Percentiles rank a stretch among this genome's conserved stretches.
phyloP scores from a whole-genome alignment of 2,888 invertebrate genomes.

The Poecilobothrus nobilitatus region DNA sequence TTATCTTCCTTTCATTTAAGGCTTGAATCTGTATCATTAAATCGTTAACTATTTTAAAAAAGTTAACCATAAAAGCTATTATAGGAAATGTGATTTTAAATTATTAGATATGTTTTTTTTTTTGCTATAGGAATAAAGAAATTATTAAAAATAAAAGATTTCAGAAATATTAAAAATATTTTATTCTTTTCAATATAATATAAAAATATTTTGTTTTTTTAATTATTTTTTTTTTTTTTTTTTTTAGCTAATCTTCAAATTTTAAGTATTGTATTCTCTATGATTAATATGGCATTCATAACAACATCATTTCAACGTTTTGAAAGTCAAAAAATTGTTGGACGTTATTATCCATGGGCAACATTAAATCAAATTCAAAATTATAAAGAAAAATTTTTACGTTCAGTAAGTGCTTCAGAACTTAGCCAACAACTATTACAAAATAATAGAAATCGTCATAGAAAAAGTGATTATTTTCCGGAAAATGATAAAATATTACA shows the following conservation, averaged over 20 bases:
- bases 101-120: no score
- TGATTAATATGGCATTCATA: constrained; percentile 60
- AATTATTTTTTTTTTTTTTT: constrained; percentile 12
- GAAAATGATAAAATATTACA: constrained; percentile 34
- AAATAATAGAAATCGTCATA: constrained; percentile 29
- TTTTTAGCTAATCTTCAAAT: constrained; percentile 58
- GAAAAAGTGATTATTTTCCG: constrained; percentile 34
- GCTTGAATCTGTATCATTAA: no score
- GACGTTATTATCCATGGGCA: constrained; percentile 65
- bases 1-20: no score
- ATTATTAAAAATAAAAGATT: no score
- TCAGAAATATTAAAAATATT: no score
- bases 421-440: constrained; percentile 24
- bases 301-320: constrained; percentile 67
- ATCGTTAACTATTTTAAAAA: no score
- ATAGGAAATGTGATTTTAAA: no score
- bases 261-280: constrained; percentile 57
- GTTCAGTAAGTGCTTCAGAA: constrained; percentile 7
- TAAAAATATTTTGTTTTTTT: no score
- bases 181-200: no score
- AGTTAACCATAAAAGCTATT: no score
- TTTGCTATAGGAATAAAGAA: no score
- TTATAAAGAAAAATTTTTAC: constrained; percentile 23
- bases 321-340: constrained; percentile 66
- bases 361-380: constrained; percentile 38